A percentile compares a stretch with the other conserved stretches of the same genome.
Conservation (phyloP, 2,888 invertebrate species). For the Amaurobius ferox region DNA sequence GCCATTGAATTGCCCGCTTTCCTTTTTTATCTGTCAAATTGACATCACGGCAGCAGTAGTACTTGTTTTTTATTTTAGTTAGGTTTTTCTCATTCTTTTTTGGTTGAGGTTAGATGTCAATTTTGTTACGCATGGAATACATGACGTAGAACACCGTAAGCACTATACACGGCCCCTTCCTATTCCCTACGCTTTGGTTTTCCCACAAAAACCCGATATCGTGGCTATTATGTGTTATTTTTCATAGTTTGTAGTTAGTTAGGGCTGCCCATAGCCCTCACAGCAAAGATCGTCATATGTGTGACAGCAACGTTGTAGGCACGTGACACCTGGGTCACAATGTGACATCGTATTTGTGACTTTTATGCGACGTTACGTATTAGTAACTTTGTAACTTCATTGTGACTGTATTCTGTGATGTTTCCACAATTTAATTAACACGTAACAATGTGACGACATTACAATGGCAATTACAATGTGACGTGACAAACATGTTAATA, state of each 20-base stretch:
- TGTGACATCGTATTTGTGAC: no score
- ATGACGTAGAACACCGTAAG: background rate
- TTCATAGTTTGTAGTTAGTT: background rate
- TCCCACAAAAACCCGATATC: background rate
- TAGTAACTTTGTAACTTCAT: no score
- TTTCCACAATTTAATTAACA: no score
- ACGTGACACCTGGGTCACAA: no score
- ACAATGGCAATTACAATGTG: no score
- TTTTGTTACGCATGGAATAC: slow-evolving; percentile 5
- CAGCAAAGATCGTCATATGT: no score
- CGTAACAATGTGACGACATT: no score
- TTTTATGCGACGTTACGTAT: no score
- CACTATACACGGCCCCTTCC: background rate
- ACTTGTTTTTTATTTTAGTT: slow-evolving; percentile 8
- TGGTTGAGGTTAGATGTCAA: background rate
- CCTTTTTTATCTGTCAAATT: background rate
- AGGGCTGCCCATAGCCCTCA: no score
- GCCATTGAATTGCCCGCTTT: background rate
- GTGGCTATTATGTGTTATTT: background rate
- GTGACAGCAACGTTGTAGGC: no score
- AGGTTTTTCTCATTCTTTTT: background rate
- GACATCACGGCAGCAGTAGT: slow-evolving; percentile 4
- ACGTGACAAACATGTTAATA: no score
- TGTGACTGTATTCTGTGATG: no score
- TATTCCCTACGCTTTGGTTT: background rate